phyloP scores from a whole-genome alignment of 2,113 vertebrate species.

The Clarias gariepinus region DNA sequence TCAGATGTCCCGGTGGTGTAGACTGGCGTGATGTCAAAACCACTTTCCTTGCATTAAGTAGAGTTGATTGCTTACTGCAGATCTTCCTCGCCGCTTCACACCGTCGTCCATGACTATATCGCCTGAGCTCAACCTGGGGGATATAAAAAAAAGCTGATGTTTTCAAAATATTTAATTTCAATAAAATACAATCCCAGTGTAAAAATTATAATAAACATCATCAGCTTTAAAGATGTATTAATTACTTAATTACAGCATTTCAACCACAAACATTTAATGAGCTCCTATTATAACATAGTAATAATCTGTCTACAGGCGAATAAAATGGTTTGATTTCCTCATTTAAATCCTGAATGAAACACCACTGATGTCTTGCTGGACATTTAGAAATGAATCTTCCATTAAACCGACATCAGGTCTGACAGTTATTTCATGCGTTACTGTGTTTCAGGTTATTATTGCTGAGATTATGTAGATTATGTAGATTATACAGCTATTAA shows the following conservation, averaged over 20 bases:
- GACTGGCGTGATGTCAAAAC: conserved; percentile 2
- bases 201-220: background rate
- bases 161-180: background rate
- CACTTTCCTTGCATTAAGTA: conserved; percentile 19
- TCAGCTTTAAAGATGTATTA: background rate
- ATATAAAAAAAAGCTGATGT: background rate
- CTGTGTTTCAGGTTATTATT: background rate
- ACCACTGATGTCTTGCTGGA: background rate
- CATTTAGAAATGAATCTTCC: background rate
- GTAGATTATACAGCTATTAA: background rate
- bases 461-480: too few species aligned
- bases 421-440: background rate
- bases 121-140: conserved; percentile 27
- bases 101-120: conserved; percentile 17
- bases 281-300: conserved; percentile 13
- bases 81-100: conserved; percentile 19
- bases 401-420: background rate
- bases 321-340: background rate
- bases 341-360: background rate
- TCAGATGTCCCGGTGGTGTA: conserved; percentile 37
- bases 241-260: conserved; percentile 9
- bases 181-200: background rate
- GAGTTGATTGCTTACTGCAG: conserved; percentile 1
- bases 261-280: conserved; percentile 4
- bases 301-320: too few species aligned